phyloP scores from a whole-genome alignment of 2,113 vertebrate genomes.

The Atrichornis clamosus region DNA sequence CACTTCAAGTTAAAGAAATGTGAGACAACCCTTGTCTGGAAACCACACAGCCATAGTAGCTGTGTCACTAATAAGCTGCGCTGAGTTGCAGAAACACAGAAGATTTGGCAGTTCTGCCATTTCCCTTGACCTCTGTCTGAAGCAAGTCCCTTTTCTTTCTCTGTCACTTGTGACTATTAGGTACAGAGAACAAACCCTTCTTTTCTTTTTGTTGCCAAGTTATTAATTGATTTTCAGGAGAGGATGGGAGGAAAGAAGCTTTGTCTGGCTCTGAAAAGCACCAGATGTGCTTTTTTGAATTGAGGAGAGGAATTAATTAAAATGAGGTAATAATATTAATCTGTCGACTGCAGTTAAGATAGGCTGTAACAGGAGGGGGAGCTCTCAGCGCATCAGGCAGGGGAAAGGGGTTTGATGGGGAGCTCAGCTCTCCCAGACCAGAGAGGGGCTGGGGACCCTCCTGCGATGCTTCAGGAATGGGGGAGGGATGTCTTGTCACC shows the following conservation, averaged over 20 bases:
- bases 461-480: not conserved
- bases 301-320: slow-evolving; percentile 61
- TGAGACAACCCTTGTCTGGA: not conserved
- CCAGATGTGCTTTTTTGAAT: slow-evolving; percentile 63
- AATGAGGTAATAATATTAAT: slow-evolving; percentile 60
- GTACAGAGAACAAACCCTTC: slow-evolving; percentile 59
- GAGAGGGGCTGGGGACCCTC: not conserved
- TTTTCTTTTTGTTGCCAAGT: slow-evolving; percentile 68
- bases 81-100: slow-evolving; percentile 21
- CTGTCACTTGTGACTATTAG: slow-evolving; percentile 56
- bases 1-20: not conserved
- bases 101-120: slow-evolving; percentile 14
- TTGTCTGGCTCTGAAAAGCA: slow-evolving; percentile 62
- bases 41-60: not conserved
- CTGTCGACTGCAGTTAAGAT: slow-evolving; percentile 9
- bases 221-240: slow-evolving; percentile 62
- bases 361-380: slow-evolving; percentile 62
- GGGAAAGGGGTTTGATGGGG: slow-evolving; percentile 7
- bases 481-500: not conserved
- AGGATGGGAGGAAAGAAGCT: slow-evolving; percentile 56
- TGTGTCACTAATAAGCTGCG: not conserved
- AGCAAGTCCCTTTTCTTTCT: slow-evolving; percentile 49
- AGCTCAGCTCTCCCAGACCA: slow-evolving; percentile 46
- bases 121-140: slow-evolving; percentile 39
- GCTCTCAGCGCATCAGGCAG: slow-evolving; percentile 60